Percentiles rank a stretch among this genome's conserved stretches.
These are phyloP conservation scores for Parazoanthus atlanticus DNA, from an alignment of 92 coral and sea anemone species.

Conservation along the genomic window DNA sequence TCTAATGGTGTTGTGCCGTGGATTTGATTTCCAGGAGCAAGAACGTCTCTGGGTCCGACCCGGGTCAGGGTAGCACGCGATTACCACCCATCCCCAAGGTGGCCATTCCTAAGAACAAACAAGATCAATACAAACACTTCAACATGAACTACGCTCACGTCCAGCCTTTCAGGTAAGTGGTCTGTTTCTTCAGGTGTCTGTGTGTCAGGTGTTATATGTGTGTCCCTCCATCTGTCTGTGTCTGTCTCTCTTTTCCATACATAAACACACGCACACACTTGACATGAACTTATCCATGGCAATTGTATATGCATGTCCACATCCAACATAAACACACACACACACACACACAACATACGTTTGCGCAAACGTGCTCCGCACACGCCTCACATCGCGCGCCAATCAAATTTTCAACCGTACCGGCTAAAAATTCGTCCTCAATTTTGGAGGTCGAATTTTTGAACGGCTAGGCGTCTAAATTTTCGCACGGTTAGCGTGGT, in stretches of 20 bases:
- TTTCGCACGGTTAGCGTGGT: no score
- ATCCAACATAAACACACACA: not conserved
- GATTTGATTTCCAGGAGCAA: slow-evolving; percentile 65
- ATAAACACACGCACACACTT: no score
- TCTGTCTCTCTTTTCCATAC: not conserved
- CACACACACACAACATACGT: not conserved
- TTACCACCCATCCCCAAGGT: slow-evolving; percentile 91
- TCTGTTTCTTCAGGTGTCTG: not conserved
- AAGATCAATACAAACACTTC: slow-evolving; percentile 72
- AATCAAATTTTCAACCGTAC: no score
- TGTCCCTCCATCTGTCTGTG: not conserved
- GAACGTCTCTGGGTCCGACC: slow-evolving; percentile 71
- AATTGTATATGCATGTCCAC: not conserved
- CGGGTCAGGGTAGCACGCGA: slow-evolving; percentile 71
- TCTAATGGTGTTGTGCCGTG: not conserved
- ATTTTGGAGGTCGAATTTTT: no score
- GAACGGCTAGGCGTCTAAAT: no score
- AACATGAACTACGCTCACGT: slow-evolving; percentile 88
- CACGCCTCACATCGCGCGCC: no score
- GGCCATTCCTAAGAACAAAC: slow-evolving; percentile 64
- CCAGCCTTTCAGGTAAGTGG: slow-evolving; percentile 75
- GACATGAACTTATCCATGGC: no score
- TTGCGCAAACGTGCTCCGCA: no score
- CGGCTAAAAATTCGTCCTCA: no score
- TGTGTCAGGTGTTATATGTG: no score